Evolutionary conservation across 1,140 invertebrate species (phyloP).

Genomic region (Cotesia glomerata): DNA sequence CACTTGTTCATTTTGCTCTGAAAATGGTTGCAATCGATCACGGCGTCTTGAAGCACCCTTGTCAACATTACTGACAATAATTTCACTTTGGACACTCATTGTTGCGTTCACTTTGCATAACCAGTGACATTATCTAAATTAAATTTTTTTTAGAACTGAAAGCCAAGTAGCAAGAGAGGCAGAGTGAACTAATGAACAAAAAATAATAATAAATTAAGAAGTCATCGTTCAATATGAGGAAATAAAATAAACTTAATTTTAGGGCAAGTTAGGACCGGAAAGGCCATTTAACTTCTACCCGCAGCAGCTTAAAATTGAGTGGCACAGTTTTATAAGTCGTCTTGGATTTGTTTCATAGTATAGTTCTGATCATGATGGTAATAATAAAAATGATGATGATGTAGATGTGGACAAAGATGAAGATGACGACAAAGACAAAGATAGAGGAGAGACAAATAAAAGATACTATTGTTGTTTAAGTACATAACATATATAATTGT

Average conservation of each 20-base stretch:
- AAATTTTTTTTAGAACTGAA: neutral
- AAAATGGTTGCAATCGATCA: conserved; percentile 49
- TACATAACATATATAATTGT: neutral
- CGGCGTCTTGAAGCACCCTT: neutral
- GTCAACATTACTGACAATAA: conserved; percentile 2
- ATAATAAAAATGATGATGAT: neutral
- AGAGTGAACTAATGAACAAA: too few species aligned
- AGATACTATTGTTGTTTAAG: neutral
- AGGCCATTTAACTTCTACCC: conserved; percentile 41
- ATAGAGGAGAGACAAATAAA: neutral
- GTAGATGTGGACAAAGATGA: neutral
- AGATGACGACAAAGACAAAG: neutral
- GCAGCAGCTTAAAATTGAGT: conserved; percentile 47
- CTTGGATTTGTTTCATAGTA: conserved; percentile 6
- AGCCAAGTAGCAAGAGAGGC: too few species aligned
- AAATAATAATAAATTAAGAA: neutral
- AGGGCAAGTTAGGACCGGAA: conserved; percentile 38
- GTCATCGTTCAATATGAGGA: conserved; percentile 19
- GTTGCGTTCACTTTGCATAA: neutral
- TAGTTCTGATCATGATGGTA: neutral
- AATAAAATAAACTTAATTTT: neutral
- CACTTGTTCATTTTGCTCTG: conserved; percentile 48
- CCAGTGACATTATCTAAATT: neutral
- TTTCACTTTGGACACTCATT: conserved; percentile 8
- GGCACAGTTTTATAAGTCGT: neutral